Conservation (phyloP, 2,888 invertebrate genomes). For the Scrobipalpa atriplicella region DNA sequence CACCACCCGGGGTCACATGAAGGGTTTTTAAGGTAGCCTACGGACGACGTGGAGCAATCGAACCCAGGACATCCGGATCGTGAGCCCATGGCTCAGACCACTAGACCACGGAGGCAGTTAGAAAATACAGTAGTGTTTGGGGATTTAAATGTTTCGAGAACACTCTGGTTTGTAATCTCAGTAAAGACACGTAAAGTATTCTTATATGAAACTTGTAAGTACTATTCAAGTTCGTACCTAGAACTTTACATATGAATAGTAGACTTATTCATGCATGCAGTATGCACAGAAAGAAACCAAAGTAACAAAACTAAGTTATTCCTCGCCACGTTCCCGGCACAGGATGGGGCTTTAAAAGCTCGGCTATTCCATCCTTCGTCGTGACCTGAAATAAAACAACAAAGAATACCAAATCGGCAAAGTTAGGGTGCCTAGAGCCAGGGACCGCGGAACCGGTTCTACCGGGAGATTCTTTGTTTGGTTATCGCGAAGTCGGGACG, state of each 20-base stretch:
- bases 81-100: too few species aligned
- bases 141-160: too few species aligned
- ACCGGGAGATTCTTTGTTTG: slow-evolving; percentile 67
- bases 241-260: slow-evolving; percentile 26
- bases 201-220: background rate
- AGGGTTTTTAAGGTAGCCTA: too few species aligned
- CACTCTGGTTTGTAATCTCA: background rate
- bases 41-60: too few species aligned
- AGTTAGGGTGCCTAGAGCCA: slow-evolving; percentile 68
- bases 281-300: slow-evolving; percentile 18
- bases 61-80: too few species aligned
- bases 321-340: slow-evolving; percentile 49
- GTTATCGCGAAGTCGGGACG: slow-evolving; percentile 59
- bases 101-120: too few species aligned
- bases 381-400: slow-evolving; percentile 65
- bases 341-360: slow-evolving; percentile 47
- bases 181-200: background rate
- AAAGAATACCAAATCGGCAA: slow-evolving; percentile 69
- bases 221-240: background rate
- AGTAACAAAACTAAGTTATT: slow-evolving; percentile 31
- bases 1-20: too few species aligned
- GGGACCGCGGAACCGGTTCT: slow-evolving; percentile 70
- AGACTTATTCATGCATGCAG: slow-evolving; percentile 12
- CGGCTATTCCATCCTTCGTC: slow-evolving; percentile 55
- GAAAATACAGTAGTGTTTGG: too few species aligned